Evolutionary conservation across 2,888 invertebrate genomes (phyloP).

Genomic region (Cryptocheilus praepositus): DNA sequence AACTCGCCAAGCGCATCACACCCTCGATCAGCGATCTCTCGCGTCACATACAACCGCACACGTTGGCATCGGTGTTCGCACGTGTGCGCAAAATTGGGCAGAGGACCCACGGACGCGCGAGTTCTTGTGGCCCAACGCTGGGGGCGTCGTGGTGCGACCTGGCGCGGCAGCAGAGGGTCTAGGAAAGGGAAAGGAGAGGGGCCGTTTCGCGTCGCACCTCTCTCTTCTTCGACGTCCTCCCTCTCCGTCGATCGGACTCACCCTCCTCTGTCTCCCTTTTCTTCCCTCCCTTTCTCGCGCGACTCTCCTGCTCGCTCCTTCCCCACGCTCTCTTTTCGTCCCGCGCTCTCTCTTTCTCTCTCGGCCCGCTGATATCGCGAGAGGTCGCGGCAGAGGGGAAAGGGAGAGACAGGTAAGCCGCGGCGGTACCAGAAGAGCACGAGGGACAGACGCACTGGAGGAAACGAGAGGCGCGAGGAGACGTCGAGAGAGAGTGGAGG

Average conservation of each 20-base stretch:
- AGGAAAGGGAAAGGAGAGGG: slow-evolving; percentile 53
- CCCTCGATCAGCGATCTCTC: too few species aligned
- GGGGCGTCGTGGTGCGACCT: slow-evolving; percentile 43
- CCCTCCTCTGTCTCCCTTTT: slow-evolving; percentile 26
- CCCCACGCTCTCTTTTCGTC: neutral
- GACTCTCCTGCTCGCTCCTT: slow-evolving; percentile 12
- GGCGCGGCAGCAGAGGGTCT: slow-evolving; percentile 36
- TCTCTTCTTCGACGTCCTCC: slow-evolving; percentile 16
- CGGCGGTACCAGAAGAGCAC: slow-evolving; percentile 25
- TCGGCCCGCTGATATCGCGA: slow-evolving; percentile 48
- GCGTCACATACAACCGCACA: too few species aligned
- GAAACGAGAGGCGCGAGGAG: slow-evolving; percentile 45
- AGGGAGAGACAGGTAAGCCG: slow-evolving; percentile 49
- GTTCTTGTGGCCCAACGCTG: neutral
- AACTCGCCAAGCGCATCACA: too few species aligned
- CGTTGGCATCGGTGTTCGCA: too few species aligned
- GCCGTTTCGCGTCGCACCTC: slow-evolving; percentile 42
- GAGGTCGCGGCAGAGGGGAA: slow-evolving; percentile 47
- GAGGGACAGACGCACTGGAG: slow-evolving; percentile 26
- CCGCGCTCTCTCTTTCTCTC: slow-evolving; percentile 37
- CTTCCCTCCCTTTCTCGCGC: slow-evolving; percentile 4
- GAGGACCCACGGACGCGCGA: too few species aligned
- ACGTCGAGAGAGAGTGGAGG: slow-evolving; percentile 48
- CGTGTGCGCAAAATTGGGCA: too few species aligned
- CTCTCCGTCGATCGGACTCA: slow-evolving; percentile 3